Evolutionary conservation across 2,797 vertebrate genomes (phyloP).

Genomic region (Discoglossus pictus): DNA sequence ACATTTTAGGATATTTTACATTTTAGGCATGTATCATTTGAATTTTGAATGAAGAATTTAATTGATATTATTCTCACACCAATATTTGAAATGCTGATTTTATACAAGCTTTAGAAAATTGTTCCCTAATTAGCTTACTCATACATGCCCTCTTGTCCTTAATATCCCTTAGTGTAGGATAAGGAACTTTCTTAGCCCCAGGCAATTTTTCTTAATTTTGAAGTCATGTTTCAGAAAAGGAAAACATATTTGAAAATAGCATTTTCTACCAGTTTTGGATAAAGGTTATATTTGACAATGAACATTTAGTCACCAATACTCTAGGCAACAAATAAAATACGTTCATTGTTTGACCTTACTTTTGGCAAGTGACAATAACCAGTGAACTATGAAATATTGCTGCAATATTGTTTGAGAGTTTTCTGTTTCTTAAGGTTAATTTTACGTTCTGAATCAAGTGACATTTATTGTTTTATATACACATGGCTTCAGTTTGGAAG

Average conservation of each 20-base stretch:
- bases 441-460: conserved; percentile 67
- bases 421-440: conserved; percentile 71
- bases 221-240: conserved; percentile 14
- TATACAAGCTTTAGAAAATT: background rate
- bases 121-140: conserved; percentile 3
- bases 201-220: background rate
- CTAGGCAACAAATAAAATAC: conserved; percentile 61
- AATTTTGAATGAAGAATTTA: too few relatives aligned
- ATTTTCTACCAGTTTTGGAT: conserved; percentile 49
- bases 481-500: conserved; percentile 62
- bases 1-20: too few relatives aligned
- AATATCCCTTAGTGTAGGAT: background rate
- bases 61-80: too few relatives aligned
- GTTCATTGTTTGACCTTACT: conserved; percentile 66
- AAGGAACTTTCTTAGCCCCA: background rate
- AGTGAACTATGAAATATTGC: conserved; percentile 65
- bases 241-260: conserved; percentile 27
- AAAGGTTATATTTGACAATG: conserved; percentile 67
- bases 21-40: too few relatives aligned
- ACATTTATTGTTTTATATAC: conserved; percentile 73
- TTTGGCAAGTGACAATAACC: conserved; percentile 64
- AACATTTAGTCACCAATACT: conserved; percentile 58
- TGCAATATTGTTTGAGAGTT: conserved; percentile 63
- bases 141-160: background rate
- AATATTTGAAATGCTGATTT: conserved; percentile 3